Evolutionary conservation across 2,888 invertebrate species (phyloP).

Genomic region (Camptogramma bilineatum): DNA sequence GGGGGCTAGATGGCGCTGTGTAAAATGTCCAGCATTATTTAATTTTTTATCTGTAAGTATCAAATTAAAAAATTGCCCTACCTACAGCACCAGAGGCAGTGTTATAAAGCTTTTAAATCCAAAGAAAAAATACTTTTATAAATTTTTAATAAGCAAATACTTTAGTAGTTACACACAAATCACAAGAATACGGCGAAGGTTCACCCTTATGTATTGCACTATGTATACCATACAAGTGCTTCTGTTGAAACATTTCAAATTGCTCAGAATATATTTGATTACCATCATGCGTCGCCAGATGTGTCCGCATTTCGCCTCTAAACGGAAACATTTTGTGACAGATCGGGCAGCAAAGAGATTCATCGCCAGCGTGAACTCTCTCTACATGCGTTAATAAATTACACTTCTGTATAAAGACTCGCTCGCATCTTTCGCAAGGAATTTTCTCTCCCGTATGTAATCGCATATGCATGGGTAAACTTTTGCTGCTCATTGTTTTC

Average conservation of each 20-base stretch:
- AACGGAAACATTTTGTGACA: constrained; percentile 17
- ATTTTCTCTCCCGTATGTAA: constrained; percentile 15
- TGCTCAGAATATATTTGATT: not conserved
- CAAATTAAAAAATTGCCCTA: too few relatives aligned
- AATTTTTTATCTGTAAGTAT: too few relatives aligned
- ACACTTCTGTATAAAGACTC: constrained; percentile 22
- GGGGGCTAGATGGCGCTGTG: too few relatives aligned
- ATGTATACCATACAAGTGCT: constrained; percentile 14
- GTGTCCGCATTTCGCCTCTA: constrained; percentile 8
- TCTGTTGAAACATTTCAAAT: constrained; percentile 26
- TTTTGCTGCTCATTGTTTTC: constrained; percentile 3
- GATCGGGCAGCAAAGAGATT: constrained; percentile 14
- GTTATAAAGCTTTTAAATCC: too few relatives aligned
- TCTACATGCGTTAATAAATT: constrained; percentile 26
- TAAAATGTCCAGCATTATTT: too few relatives aligned
- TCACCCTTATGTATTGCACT: constrained; percentile 1
- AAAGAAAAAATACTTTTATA: not conserved
- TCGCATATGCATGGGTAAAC: constrained; percentile 17
- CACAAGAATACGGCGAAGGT: constrained; percentile 15
- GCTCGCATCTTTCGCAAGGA: constrained; percentile 13
- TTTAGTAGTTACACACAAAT: constrained; percentile 19
- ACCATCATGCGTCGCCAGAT: constrained; percentile 3
- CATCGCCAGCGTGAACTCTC: constrained; percentile 18
- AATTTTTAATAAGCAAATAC: constrained; percentile 17
- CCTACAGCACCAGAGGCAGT: too few relatives aligned